A percentile compares a stretch with the other conserved stretches of the same genome.
These are phyloP conservation scores for Lottia scabra DNA, from an alignment of 2,888 invertebrate species.

Conservation along the genomic window DNA sequence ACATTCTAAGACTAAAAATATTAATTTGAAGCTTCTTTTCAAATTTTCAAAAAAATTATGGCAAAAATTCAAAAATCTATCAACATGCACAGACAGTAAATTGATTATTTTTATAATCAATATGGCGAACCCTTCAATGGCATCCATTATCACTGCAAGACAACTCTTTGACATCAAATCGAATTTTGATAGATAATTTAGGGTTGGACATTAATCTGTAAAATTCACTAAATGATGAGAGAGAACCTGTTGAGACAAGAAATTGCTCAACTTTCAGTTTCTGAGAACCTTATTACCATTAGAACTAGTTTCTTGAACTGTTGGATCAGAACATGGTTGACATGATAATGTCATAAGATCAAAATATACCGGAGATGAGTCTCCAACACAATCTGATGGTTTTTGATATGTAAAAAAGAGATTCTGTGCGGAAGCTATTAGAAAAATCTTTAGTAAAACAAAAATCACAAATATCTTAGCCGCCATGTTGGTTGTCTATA, in stretches of 20 bases:
- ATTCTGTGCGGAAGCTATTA: conserved; percentile 15
- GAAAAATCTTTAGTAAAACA: conserved; percentile 1
- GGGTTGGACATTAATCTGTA: too few species aligned
- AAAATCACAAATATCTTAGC: background rate
- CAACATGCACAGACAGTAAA: too few species aligned
- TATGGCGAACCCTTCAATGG: too few species aligned
- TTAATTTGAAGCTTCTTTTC: too few species aligned
- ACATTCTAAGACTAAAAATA: too few species aligned
- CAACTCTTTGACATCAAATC: too few species aligned
- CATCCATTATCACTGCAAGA: too few species aligned
- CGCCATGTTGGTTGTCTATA: conserved; percentile 38
- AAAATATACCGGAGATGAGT: conserved; percentile 45
- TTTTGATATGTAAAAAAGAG: conserved; percentile 28
- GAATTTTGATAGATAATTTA: too few species aligned
- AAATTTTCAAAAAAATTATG: too few species aligned
- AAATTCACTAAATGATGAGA: background rate
- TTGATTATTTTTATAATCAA: too few species aligned
- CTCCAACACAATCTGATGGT: conserved; percentile 36
- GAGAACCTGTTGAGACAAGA: conserved; percentile 28
- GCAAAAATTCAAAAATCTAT: too few species aligned
- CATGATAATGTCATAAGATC: conserved; percentile 53
- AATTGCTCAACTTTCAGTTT: too few species aligned
- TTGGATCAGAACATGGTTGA: conserved; percentile 41
- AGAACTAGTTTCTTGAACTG: conserved; percentile 43
- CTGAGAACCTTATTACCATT: conserved; percentile 53